Evolutionary conservation across 2,113 vertebrate species (phyloP).

Genomic region (Spilogale gracilis): DNA sequence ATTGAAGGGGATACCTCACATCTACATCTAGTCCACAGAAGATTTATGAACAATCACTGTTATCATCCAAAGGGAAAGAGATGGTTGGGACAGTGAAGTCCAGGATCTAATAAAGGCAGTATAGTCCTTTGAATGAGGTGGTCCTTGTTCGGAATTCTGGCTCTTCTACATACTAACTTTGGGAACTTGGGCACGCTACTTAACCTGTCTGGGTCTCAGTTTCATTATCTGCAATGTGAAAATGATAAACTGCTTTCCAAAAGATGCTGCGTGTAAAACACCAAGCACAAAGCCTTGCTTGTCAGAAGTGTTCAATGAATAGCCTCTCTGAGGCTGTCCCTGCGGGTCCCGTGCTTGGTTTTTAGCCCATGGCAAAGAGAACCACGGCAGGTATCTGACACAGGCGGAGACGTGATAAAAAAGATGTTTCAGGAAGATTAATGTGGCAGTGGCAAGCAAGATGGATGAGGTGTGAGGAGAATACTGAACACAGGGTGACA

Average conservation of each 20-base stretch:
- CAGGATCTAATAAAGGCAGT: not conserved
- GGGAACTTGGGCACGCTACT: not conserved
- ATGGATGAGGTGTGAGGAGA: constrained; percentile 44
- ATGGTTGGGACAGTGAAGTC: not conserved
- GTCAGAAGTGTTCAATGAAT: not conserved
- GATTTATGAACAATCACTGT: not conserved
- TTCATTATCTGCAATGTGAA: not conserved
- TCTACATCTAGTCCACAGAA: not conserved
- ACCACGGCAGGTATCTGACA: constrained; percentile 34
- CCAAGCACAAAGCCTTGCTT: not conserved
- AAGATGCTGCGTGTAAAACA: not conserved
- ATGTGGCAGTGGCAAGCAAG: constrained; percentile 61
- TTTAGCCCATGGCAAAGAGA: constrained; percentile 26
- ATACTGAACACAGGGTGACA: constrained; percentile 48
- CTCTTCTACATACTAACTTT: not conserved
- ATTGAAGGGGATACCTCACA: not conserved
- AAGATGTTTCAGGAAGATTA: constrained; percentile 69
- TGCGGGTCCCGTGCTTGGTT: not conserved
- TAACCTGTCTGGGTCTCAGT: not conserved
- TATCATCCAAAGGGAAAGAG: not conserved
- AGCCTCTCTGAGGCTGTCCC: not conserved
- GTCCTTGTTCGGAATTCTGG: constrained; percentile 10
- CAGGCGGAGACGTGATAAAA: constrained; percentile 59
- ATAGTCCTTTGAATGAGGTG: not conserved
- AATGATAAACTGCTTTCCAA: constrained; percentile 3